Percentiles rank a stretch among this genome's conserved stretches.
Evolutionary conservation across 1,140 invertebrate species (phyloP).

Genomic region (Dendrolimus punctatus): DNA sequence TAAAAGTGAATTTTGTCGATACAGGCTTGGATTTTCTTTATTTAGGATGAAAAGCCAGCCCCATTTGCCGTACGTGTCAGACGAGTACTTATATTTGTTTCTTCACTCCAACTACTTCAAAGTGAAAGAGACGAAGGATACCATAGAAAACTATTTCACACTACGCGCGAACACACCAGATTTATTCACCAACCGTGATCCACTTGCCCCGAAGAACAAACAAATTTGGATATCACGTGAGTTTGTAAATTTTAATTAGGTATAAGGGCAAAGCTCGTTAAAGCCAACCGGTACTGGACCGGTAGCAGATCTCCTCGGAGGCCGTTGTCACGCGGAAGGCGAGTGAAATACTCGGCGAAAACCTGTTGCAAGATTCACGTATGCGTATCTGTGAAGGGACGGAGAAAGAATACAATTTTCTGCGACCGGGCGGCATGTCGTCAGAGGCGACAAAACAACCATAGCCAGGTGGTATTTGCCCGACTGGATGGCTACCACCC

Average conservation of each 20-base stretch:
- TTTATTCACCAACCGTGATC: slow-evolving; percentile 71
- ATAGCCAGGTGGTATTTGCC: no score
- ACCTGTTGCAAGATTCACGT: no score
- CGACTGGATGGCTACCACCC: no score
- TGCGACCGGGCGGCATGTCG: no score
- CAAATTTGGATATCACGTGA: slow-evolving; percentile 71
- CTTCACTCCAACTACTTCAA: slow-evolving; percentile 75
- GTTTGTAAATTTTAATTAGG: slow-evolving; percentile 16
- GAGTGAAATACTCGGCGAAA: no score
- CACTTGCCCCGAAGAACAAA: slow-evolving; percentile 61
- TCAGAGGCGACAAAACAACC: no score
- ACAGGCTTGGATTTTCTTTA: slow-evolving; percentile 2
- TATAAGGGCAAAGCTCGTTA: no score
- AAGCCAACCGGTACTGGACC: no score
- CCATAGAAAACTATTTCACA: slow-evolving; percentile 75
- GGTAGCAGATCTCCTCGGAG: no score
- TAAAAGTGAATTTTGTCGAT: background rate
- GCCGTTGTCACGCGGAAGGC: no score
- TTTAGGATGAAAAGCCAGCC: slow-evolving; percentile 73
- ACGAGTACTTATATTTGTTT: slow-evolving; percentile 74
- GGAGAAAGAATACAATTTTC: no score
- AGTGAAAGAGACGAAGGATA: slow-evolving; percentile 72
- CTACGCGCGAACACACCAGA: slow-evolving; percentile 69
- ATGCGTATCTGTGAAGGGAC: no score
- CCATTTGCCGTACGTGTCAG: slow-evolving; percentile 72